Base-by-base conservation (phyloP, 2,113 vertebrate species). In the Phalacrocorax aristotelis region DNA sequence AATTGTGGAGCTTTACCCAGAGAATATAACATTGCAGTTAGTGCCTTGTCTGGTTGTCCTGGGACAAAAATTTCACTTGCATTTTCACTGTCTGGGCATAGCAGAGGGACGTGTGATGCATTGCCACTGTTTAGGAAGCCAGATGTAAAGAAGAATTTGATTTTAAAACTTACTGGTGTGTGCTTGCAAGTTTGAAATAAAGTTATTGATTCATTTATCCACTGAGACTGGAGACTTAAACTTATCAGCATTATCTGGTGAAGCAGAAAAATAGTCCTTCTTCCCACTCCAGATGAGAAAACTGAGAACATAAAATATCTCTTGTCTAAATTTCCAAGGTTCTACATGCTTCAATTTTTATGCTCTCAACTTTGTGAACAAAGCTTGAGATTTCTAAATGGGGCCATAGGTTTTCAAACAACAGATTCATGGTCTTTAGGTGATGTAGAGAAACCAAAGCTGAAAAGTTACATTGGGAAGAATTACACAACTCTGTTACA, bases 331-430 rank as follows among this genome's bases (percentile, higher is more conserved):
- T 65, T 83, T 83, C 36, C 48, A 70, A 13, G 25, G 15, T 65
- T 82, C 54, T 48, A 23, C 9, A 42, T 3, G 10, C 1, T 0
- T 60, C 1, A 3, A 11, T 44, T 71, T 76, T 81, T 44, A 38
- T 1, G 0, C 23, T 91, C 23, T 52, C 40, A 88, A 61, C 19
- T 72, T 88, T 69, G 34, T 69, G 58, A 90, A 64, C 9, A 36
- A 62, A 54, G 17, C 66, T 61, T 49, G 66, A 36, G 68, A 19
- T 58, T 77, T 57, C 27, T 65, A 83, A 46, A 61, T 54, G 64
- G 46, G 40, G 34, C 57, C 75, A 49, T 4, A 6, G 68, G 17
- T 6, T 76, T 80, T 74, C 79, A 62, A 66, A 29, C 32, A 79
- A 20, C 40, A 75, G 54, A 20, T 74, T 51, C 19, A 2, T 26